A percentile compares a stretch with the other conserved stretches of the same genome.
phyloP scores from a whole-genome alignment of 2,797 vertebrate species.

The Syngnathus acus region DNA sequence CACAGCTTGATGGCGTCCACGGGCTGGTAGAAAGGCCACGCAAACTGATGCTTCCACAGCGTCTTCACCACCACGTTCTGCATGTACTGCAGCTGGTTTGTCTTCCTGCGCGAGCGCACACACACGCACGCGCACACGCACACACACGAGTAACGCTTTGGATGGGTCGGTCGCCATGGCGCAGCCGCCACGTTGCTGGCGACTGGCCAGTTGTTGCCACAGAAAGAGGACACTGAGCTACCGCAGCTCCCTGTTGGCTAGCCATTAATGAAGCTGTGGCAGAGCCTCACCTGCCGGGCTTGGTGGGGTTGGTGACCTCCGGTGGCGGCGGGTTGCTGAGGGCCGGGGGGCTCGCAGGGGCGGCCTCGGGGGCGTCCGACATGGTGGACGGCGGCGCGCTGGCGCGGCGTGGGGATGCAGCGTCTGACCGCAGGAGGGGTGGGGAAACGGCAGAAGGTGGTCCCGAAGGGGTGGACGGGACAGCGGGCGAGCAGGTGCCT shows the following conservation, averaged over 20 bases:
- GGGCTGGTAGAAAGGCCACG: conserved; percentile 95
- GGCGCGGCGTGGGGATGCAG: conserved; percentile 45
- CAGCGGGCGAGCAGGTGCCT: conserved; percentile 3
- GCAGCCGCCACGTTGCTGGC: too few relatives aligned
- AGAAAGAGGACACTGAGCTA: too few relatives aligned
- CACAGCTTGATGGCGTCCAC: conserved; percentile 91
- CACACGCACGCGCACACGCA: too few relatives aligned
- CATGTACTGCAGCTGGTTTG: conserved; percentile 97
- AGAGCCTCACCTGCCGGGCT: conserved; percentile 72
- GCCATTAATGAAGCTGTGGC: too few relatives aligned
- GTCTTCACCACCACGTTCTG: conserved; percentile 98
- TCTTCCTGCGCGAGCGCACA: conserved; percentile 66
- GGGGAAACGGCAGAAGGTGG: conserved; percentile 36
- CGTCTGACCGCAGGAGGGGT: conserved; percentile 31
- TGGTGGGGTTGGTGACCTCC: conserved; percentile 84
- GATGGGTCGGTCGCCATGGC: too few relatives aligned
- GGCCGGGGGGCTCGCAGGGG: conserved; percentile 78
- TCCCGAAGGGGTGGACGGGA: conserved; percentile 10
- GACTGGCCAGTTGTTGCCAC: too few relatives aligned
- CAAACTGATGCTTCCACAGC: conserved; percentile 96
- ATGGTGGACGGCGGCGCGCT: conserved; percentile 64
- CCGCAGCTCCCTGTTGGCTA: too few relatives aligned
- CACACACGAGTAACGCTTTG: too few relatives aligned
- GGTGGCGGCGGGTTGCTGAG: conserved; percentile 82
- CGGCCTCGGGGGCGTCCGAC: conserved; percentile 80